These are phyloP conservation scores for Megastigmus dorsalis DNA, from an alignment of 2,888 invertebrate species.

Conservation along the genomic window DNA sequence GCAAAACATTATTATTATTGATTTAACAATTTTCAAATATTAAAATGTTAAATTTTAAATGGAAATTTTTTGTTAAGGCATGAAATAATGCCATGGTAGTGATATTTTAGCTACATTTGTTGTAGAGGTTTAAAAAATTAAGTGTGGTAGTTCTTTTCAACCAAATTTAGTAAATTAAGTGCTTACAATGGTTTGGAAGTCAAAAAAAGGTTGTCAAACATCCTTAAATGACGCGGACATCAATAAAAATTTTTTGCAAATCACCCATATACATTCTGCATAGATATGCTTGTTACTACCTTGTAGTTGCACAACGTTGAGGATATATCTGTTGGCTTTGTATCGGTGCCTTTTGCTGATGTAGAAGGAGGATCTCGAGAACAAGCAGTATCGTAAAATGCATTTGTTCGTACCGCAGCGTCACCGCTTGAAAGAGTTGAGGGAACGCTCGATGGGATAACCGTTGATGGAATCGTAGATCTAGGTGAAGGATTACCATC, in stretches of 20 bases:
- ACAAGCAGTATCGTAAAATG: constrained; percentile 65
- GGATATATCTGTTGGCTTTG: constrained; percentile 57
- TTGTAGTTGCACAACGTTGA: constrained; percentile 58
- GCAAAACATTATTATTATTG: not conserved
- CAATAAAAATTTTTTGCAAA: too few relatives aligned
- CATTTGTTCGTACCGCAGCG: constrained; percentile 63
- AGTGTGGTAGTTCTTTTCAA: too few relatives aligned
- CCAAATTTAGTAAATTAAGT: too few relatives aligned
- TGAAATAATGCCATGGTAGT: too few relatives aligned
- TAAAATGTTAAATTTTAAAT: not conserved
- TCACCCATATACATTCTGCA: too few relatives aligned
- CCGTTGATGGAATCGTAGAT: constrained; percentile 60
- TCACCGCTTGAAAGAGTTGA: constrained; percentile 53
- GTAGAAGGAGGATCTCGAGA: constrained; percentile 28
- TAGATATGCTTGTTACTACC: too few relatives aligned
- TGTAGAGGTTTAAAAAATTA: too few relatives aligned
- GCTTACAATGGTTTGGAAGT: too few relatives aligned
- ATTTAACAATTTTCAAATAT: not conserved
- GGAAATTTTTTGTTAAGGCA: too few relatives aligned
- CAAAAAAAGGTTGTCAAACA: too few relatives aligned
- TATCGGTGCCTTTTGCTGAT: constrained; percentile 52
- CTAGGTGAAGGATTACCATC: constrained; percentile 58
- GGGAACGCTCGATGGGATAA: constrained; percentile 54
- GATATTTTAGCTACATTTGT: too few relatives aligned
- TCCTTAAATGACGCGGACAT: too few relatives aligned